Evolutionary conservation across 2,797 vertebrate genomes (phyloP), one percentile per base, ranked within the genome.

Genomic region (Lagorchestes hirsutus): DNA sequence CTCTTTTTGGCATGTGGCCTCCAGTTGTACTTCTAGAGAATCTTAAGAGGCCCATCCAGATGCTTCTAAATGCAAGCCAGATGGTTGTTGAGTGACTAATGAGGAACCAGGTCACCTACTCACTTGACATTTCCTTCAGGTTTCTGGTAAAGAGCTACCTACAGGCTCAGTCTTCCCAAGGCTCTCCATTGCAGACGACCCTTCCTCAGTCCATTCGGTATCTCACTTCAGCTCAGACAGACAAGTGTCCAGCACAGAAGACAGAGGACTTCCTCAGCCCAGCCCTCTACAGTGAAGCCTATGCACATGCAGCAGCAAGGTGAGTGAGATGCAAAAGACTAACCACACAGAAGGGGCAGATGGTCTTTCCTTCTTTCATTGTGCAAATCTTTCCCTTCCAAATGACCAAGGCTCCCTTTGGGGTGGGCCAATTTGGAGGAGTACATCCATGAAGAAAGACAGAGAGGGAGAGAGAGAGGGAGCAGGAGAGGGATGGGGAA

Each of bases 71-170:
- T 0, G 0, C 12, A 18, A 46, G 55, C 59, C 27, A 34, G 9
- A 58, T 6, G 54, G 52, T n/a, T 54, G 92, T 46, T 91, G 92
- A 58, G 58, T 90, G 28, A 22, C 94, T 74, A 55, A 24, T 5
- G 4, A 34, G 27, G 31, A 13, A 58, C 90, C 50, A 46, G 40
- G 9, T 10, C 27, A 16, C 12, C 56, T 40, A 54, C 97, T 93
- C 92, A 82, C 54, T 91, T 94, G 59, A 82, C 9, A 1, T 5
- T 54, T 74, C 8, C 92, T 11, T 62, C 95, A 99, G 99, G 97
- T 99, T 99, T 98, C 98, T 99, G 96, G 93, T 99, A 40, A 99
- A 99, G 97, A 99, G 91, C 98, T 98, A 98, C 96, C 97, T 55
- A 92, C 97, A 97, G 95, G 96, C 95, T 95, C 97, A 96, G 12